These are phyloP conservation scores for Sturmia bella DNA, from an alignment of 2,888 invertebrate genomes.

Conservation along the genomic window DNA sequence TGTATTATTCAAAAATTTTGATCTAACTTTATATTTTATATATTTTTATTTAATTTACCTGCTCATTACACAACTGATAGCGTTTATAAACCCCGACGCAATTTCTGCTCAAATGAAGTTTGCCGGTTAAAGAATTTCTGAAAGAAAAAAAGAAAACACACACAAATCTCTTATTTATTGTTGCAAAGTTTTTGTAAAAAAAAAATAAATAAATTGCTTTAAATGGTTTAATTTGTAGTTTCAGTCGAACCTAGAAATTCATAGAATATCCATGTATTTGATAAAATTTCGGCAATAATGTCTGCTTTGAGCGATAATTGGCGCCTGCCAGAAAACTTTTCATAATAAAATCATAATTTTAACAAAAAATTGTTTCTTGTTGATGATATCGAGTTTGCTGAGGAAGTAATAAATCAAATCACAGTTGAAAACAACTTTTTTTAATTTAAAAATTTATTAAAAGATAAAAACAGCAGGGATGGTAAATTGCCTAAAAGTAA, in stretches of 20 bases:
- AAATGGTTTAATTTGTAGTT: conserved; percentile 28
- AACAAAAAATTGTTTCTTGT: not conserved
- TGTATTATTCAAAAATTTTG: not conserved
- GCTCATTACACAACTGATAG: conserved; percentile 91
- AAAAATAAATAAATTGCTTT: conserved; percentile 17
- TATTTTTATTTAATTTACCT: conserved; percentile 82
- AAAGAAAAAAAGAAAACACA: conserved; percentile 53
- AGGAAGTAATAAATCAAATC: conserved; percentile 14
- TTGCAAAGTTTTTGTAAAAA: not conserved
- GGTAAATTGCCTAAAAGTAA: too few species aligned
- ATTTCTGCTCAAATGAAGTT: conserved; percentile 81
- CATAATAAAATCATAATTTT: conserved; percentile 18
- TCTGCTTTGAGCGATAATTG: not conserved
- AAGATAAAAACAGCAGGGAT: too few species aligned
- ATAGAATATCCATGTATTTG: conserved; percentile 3
- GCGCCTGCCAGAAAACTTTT: conserved; percentile 35
- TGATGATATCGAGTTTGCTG: conserved; percentile 1
- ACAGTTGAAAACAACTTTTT: not conserved
- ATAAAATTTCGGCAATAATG: not conserved
- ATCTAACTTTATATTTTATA: not conserved
- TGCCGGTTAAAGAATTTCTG: conserved; percentile 76
- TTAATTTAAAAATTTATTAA: too few species aligned
- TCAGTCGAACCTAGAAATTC: not conserved
- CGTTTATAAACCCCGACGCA: conserved; percentile 90
- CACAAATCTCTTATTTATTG: not conserved